These are phyloP conservation scores for Paramuricea clavata DNA, from an alignment of 92 coral and sea anemone genomes.

Conservation along the genomic window DNA sequence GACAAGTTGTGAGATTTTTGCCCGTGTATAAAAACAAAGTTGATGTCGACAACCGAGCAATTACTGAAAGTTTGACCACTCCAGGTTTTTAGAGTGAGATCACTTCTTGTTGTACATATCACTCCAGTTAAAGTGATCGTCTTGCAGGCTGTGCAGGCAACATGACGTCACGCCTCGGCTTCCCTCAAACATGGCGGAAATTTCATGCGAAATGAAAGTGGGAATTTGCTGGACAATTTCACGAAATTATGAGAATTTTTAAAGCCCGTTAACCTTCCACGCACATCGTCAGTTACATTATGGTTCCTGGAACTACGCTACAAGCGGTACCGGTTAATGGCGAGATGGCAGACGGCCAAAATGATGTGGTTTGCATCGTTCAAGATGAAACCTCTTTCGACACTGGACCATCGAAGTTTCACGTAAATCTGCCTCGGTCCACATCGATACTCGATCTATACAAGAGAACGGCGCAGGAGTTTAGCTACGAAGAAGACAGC, in stretches of 20 bases:
- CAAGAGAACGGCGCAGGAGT: conserved; percentile 22
- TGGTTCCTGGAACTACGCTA: conserved; percentile 46
- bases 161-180: background rate
- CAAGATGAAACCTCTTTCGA: conserved; percentile 86
- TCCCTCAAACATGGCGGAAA: conserved; percentile 31
- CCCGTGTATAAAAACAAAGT: too few relatives aligned
- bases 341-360: background rate
- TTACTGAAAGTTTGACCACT: too few relatives aligned
- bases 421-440: conserved; percentile 16
- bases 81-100: too few relatives aligned
- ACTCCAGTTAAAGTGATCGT: too few relatives aligned
- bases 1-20: too few relatives aligned
- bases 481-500: conserved; percentile 69
- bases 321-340: conserved; percentile 30
- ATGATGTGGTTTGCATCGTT: conserved; percentile 78
- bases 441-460: conserved; percentile 53
- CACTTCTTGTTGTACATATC: too few relatives aligned
- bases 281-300: background rate
- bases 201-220: background rate
- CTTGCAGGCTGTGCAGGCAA: background rate
- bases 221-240: background rate
- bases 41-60: too few relatives aligned
- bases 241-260: conserved; percentile 9
- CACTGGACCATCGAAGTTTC: conserved; percentile 9
- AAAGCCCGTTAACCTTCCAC: background rate